These are phyloP conservation scores for Apocrypta bakeri DNA, from an alignment of 1,140 invertebrate species.

Conservation along the genomic window DNA sequence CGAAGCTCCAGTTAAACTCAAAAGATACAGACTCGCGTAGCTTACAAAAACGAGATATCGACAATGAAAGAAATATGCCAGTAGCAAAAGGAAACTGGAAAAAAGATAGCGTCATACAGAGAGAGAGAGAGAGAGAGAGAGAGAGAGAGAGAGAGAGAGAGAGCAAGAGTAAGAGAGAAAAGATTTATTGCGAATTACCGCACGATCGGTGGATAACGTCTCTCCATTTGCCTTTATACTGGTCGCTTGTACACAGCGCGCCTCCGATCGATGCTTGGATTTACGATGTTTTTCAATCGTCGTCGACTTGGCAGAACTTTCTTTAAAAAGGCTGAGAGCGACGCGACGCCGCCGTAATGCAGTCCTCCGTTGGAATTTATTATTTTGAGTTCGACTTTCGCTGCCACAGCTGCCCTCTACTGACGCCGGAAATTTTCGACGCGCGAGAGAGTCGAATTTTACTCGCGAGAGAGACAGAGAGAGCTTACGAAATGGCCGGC, in stretches of 20 bases:
- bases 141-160: neutral
- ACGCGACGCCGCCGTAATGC: slow-evolving; percentile 52
- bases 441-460: neutral
- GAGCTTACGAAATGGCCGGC: neutral
- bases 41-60: too few relatives aligned
- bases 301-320: slow-evolving; percentile 66
- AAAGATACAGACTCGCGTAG: too few relatives aligned
- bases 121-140: neutral
- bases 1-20: too few relatives aligned
- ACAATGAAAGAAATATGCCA: neutral
- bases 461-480: too few relatives aligned
- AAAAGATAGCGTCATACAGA: neutral
- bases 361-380: slow-evolving; percentile 61
- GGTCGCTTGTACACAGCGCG: neutral
- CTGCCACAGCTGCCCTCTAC: neutral
- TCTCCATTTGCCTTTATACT: slow-evolving; percentile 50
- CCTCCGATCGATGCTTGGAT: slow-evolving; percentile 67
- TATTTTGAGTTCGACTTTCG: slow-evolving; percentile 53
- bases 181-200: slow-evolving; percentile 48
- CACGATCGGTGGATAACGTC: slow-evolving; percentile 51
- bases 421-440: neutral
- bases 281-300: slow-evolving; percentile 72
- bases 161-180: neutral
- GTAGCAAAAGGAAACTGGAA: neutral
- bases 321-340: slow-evolving; percentile 64